Percentiles rank a stretch among this genome's conserved stretches.
Evolutionary conservation across 1,140 invertebrate species (phyloP).

Genomic region (Anagrus nilaparvatae): DNA sequence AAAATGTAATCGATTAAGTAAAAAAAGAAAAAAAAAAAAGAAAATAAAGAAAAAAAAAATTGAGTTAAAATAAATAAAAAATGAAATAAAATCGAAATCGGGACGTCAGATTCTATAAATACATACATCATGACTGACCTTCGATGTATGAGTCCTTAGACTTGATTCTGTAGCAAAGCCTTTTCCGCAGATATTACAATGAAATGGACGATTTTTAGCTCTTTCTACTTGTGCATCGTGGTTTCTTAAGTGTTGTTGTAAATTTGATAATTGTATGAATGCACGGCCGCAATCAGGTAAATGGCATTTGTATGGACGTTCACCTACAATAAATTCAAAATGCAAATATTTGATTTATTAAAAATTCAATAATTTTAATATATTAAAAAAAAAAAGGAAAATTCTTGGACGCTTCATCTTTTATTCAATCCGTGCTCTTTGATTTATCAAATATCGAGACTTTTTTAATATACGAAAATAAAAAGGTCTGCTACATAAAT

Average conservation of each 20-base stretch:
- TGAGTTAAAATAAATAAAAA: not conserved
- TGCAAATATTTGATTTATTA: too few relatives aligned
- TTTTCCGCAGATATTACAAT: conserved; percentile 93
- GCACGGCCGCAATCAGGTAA: conserved; percentile 89
- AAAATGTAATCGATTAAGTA: too few relatives aligned
- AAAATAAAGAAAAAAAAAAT: not conserved
- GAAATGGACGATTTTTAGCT: conserved; percentile 88
- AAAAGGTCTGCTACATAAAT: too few relatives aligned
- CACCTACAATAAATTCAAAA: conserved; percentile 65
- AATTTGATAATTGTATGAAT: conserved; percentile 94
- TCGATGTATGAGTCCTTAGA: conserved; percentile 87
- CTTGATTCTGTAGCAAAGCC: conserved; percentile 93
- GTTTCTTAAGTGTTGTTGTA: conserved; percentile 92
- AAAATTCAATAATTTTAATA: too few relatives aligned
- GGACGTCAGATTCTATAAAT: conserved; percentile 49
- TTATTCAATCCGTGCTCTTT: conserved; percentile 39
- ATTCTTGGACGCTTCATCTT: conserved; percentile 35
- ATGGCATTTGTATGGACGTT: conserved; percentile 94
- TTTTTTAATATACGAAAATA: too few relatives aligned
- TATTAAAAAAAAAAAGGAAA: too few relatives aligned
- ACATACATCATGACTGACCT: conserved; percentile 87
- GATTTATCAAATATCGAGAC: too few relatives aligned
- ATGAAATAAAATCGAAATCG: conserved; percentile 22
- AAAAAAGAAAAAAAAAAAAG: too few relatives aligned
- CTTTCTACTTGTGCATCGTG: conserved; percentile 92